A percentile compares a stretch with the other conserved stretches of the same genome.
Evolutionary conservation across 2,797 vertebrate genomes (phyloP).

Genomic region (Fundulus diaphanus): DNA sequence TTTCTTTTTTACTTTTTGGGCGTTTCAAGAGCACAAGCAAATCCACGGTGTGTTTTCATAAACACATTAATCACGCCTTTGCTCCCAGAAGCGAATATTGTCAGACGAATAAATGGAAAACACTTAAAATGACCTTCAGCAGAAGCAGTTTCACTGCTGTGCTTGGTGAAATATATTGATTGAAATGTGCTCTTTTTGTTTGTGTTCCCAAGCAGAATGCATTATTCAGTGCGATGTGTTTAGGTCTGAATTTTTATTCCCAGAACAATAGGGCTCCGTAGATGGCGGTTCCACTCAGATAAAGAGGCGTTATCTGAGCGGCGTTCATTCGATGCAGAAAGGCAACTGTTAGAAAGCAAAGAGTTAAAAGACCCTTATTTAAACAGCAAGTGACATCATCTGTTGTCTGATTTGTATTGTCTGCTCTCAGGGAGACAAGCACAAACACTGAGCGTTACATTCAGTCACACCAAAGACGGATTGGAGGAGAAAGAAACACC

Average conservation of each 20-base stretch:
- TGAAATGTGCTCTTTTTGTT: neutral
- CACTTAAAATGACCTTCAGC: neutral
- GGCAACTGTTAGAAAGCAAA: slow-evolving; percentile 16
- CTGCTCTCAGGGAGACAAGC: slow-evolving; percentile 36
- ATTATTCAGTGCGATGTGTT: neutral
- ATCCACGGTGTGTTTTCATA: neutral
- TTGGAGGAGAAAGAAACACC: slow-evolving; percentile 38
- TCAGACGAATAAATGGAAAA: slow-evolving; percentile 13
- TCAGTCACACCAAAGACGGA: slow-evolving; percentile 14
- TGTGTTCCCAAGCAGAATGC: neutral
- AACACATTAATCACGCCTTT: slow-evolving; percentile 8
- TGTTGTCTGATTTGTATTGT: slow-evolving; percentile 52
- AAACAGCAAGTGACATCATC: slow-evolving; percentile 51
- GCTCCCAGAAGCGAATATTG: slow-evolving; percentile 13
- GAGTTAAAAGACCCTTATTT: slow-evolving; percentile 40
- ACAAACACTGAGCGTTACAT: slow-evolving; percentile 15
- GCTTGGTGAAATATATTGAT: slow-evolving; percentile 1
- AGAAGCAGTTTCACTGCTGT: neutral
- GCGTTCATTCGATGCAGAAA: neutral
- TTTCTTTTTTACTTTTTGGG: neutral
- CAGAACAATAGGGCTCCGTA: neutral
- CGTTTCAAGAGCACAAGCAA: neutral
- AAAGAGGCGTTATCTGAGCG: neutral
- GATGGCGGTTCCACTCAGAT: neutral
- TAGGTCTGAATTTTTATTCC: neutral